Evolutionary conservation across 1,140 invertebrate genomes (phyloP).

Genomic region (Hetaerina americana): DNA sequence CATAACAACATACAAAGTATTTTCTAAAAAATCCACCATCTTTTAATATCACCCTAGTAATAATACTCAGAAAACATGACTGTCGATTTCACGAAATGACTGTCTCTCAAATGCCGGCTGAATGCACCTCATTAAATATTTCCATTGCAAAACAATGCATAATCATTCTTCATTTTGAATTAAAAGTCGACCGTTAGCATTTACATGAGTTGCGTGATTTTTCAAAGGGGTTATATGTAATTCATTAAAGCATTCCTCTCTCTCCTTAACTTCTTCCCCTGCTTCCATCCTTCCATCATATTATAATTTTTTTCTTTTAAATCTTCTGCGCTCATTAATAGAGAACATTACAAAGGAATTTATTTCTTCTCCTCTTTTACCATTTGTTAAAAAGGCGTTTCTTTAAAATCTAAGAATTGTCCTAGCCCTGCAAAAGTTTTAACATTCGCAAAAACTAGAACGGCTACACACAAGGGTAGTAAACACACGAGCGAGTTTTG

Average conservation of each 20-base stretch:
- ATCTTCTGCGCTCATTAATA: not conserved
- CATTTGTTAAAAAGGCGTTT: not conserved
- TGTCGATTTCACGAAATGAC: not conserved
- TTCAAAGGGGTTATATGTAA: not conserved
- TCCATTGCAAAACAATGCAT: not conserved
- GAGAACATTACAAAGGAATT: not conserved
- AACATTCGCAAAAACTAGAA: not conserved
- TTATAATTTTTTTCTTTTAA: not conserved
- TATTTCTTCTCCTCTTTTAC: not conserved
- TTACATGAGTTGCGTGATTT: not conserved
- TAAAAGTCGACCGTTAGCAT: not conserved
- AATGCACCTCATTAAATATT: not conserved
- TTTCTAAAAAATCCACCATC: not conserved
- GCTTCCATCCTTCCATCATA: not conserved
- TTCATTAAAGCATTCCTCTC: not conserved
- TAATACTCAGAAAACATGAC: too few relatives aligned
- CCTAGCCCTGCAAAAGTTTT: not conserved
- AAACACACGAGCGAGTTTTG: constrained; percentile 7
- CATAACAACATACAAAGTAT: not conserved
- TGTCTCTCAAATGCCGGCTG: not conserved
- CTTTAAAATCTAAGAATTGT: not conserved
- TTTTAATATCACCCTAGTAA: not conserved
- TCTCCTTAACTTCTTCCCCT: too few relatives aligned
- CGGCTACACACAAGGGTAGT: not conserved
- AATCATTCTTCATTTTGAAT: not conserved